Evolutionary conservation across 1,140 invertebrate genomes (phyloP), one percentile per base, ranked within the genome.

Genomic region (Lepidurus apus): DNA sequence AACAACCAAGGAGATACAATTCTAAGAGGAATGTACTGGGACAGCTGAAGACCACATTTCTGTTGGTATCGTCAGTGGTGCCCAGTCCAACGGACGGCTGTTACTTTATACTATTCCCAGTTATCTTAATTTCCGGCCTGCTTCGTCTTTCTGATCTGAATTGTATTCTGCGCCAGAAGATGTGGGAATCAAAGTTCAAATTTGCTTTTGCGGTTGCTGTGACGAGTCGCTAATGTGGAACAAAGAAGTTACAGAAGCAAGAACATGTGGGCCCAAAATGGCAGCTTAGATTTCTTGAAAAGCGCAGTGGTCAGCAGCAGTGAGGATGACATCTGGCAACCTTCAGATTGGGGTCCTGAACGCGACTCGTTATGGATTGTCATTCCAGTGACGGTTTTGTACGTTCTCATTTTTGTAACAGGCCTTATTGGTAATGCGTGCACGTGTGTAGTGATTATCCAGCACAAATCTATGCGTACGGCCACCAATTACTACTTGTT

Each of bases 401-500:
- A 98, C 84, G 83, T 88, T 0, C 81, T 93, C 0, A 96, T 98
- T 81, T 94, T 98, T 81, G 81, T 97, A 1, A 91, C 91, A 1
- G 96, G 96, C 2, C 86, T 95, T 0, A 85, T 98, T 13, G 97
- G 97, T 1, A 98, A 98, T 84, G 86, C 97, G 8, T 92, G 91
- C 84, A 98, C 96, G 7, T 98, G 96, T 84, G 88, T 97, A 73
- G 96, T 98, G 10, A 98, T 98, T 76, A 88, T 91, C 34, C 89
- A 91, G 81, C 97, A 97, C 85, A 93, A 93, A 83, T 92, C 91
- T n/a, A 94, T 98, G 92, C 94, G 95, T 83, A 95, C 93, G 0
- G 92, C 94, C 0, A 95, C 93, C 11, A 98, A 98, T 83, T 97
- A 95, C 83, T 98, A 98, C 85, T 88, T 98, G 80, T 96, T 98